phyloP scores from a whole-genome alignment of 2,113 vertebrate genomes.

The Dipodomys ordii region DNA sequence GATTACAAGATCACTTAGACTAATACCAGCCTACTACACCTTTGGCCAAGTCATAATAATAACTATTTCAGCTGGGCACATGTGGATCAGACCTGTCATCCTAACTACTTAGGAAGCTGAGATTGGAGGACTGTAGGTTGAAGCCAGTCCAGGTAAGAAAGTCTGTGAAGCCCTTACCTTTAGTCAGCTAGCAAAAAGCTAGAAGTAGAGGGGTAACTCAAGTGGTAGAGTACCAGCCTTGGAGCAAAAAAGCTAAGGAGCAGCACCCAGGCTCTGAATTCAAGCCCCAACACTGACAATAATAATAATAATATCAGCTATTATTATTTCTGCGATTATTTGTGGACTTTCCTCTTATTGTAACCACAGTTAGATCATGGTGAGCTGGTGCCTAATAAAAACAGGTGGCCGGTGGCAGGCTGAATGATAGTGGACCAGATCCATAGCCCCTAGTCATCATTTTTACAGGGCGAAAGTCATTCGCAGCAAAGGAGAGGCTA shows the following conservation, averaged over 20 bases:
- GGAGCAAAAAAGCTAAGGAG: no score
- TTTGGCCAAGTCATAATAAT: conserved; percentile 46
- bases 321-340: not conserved
- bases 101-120: no score
- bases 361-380: not conserved
- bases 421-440: no score
- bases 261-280: no score
- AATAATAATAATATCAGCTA: not conserved
- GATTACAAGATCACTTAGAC: conserved; percentile 56
- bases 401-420: not conserved
- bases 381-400: not conserved
- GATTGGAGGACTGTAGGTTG: no score
- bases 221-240: no score
- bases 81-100: no score
- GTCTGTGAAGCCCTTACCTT: no score
- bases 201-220: no score
- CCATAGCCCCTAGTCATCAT: not conserved
- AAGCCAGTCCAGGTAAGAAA: no score
- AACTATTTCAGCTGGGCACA: not conserved
- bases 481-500: not conserved
- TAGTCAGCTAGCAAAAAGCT: no score
- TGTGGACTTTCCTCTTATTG: not conserved
- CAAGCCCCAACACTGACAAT: no score
- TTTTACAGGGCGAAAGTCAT: not conserved
- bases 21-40: not conserved